Evolutionary conservation across 2,888 invertebrate genomes (phyloP), one percentile per base, ranked within the genome.

Genomic region (Piscicola geometra): DNA sequence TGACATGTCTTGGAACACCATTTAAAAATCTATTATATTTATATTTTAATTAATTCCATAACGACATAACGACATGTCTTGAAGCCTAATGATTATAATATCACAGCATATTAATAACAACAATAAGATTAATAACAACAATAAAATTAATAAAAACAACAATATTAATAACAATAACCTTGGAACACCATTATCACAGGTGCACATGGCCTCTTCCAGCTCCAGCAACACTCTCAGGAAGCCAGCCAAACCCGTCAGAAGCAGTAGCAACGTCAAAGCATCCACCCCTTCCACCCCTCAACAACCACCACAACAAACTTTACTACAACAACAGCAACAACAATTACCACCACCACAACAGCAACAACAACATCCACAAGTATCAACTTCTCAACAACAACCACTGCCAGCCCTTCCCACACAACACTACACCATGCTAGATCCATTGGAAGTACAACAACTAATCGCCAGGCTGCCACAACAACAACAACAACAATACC

Each of bases 371-470:
- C 28, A 3, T 9, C 35, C 67, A 5, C 28, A 28, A 25, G 41
- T 47, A 56, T 30, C 72, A 56, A n/a, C 50, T 35, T 30, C n/a
- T n/a, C 41, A 25, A 50, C 30, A 50, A 25, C 71, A 25, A 36
- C 30, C 30, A 5, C 56, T 56, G 60, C 68, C 75, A 21, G 36
- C 68, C 15, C 35, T 25, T n/a, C 50, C 64, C 32, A 73, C 72
- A 9, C 77, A 77, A 50, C 75, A 75, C 75, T 77, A 77, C 71
- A 77, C 77, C 25, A 75, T 77, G 50, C 68, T 77, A 25, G 77
- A 77, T 35, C 77, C 77, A 1, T 35, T 69, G 41, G 77, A 77
- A 41, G 75, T 75, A 1, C 76, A 75, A 52, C 77, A 71, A 25
- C 75, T 73, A 2, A 73, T 73, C 18, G 73, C 73, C 18, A 30